Percentiles rank a stretch among this genome's conserved stretches.
These are phyloP conservation scores for Xyrauchen texanus DNA, from an alignment of 2,113 vertebrate genomes.

Conservation along the genomic window DNA sequence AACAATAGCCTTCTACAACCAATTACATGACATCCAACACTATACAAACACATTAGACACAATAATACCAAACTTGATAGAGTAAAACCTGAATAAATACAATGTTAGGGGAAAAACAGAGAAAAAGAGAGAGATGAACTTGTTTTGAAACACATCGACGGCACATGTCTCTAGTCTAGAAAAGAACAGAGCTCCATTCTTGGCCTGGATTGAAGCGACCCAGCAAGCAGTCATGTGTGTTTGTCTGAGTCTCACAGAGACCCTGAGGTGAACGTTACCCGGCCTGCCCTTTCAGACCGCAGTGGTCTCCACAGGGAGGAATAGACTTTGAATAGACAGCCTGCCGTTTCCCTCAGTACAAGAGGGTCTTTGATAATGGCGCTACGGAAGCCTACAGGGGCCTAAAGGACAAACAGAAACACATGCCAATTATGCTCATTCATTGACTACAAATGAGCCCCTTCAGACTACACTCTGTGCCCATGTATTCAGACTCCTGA, in stretches of 20 bases:
- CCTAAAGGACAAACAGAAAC: conserved; percentile 34
- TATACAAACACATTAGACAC: conserved; percentile 58
- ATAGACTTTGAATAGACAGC: conserved; percentile 38
- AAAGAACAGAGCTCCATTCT: not conserved
- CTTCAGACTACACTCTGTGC: conserved; percentile 27
- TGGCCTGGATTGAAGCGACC: conserved; percentile 16
- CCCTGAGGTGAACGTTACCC: conserved; percentile 44
- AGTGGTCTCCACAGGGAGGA: conserved; percentile 23
- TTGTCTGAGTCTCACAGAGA: conserved; percentile 29
- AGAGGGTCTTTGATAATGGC: conserved; percentile 43
- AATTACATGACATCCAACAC: conserved; percentile 61
- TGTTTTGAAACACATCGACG: too few species aligned
- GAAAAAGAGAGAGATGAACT: not conserved
- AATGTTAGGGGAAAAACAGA: not conserved
- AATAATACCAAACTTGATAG: conserved; percentile 28
- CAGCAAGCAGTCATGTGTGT: conserved; percentile 39
- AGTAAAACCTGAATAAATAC: not conserved
- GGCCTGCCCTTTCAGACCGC: conserved; percentile 12
- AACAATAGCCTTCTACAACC: conserved; percentile 62
- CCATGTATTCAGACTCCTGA: conserved; percentile 1
- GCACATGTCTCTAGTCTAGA: not conserved
- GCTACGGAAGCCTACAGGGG: conserved; percentile 39
- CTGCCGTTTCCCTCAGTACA: conserved; percentile 30
- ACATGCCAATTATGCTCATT: conserved; percentile 40
- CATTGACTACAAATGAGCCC: conserved; percentile 41